These are phyloP conservation scores for Bettongia penicillata DNA, from an alignment of 2,113 vertebrate genomes.

Conservation along the genomic window DNA sequence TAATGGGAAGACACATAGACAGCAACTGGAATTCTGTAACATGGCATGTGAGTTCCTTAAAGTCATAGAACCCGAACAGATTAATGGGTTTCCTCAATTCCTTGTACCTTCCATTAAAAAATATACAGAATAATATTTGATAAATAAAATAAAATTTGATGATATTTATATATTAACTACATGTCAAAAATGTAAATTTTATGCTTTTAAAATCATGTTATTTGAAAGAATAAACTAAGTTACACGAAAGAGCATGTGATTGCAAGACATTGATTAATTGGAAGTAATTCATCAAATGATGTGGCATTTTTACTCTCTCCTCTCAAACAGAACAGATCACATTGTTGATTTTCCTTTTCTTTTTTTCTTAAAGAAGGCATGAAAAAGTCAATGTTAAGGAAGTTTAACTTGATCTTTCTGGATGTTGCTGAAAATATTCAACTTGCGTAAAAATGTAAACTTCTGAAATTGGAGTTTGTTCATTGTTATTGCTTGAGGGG, in stretches of 20 bases:
- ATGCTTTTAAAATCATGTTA: slow-evolving; percentile 50
- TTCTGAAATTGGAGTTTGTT: slow-evolving; percentile 75
- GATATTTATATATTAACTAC: slow-evolving; percentile 54
- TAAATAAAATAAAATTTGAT: slow-evolving; percentile 75
- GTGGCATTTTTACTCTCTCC: slow-evolving; percentile 16
- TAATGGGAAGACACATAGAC: slow-evolving; percentile 46
- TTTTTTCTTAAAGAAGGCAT: slow-evolving; percentile 50
- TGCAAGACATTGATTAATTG: slow-evolving; percentile 28
- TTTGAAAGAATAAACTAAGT: slow-evolving; percentile 44
- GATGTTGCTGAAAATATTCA: slow-evolving; percentile 63
- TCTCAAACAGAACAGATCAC: not conserved
- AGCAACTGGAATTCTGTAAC: slow-evolving; percentile 3
- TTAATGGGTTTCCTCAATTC: slow-evolving; percentile 37
- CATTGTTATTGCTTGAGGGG: slow-evolving; percentile 70
- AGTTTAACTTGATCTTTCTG: slow-evolving; percentile 63
- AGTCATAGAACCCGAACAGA: slow-evolving; percentile 37
- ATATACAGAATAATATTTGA: slow-evolving; percentile 24
- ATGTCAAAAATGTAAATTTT: slow-evolving; percentile 54
- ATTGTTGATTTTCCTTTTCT: not conserved
- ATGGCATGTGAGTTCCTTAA: slow-evolving; percentile 48
- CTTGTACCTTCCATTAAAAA: slow-evolving; percentile 69
- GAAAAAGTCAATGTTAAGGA: slow-evolving; percentile 50
- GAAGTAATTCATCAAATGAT: slow-evolving; percentile 27
- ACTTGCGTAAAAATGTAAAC: slow-evolving; percentile 69
- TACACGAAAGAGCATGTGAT: slow-evolving; percentile 36